Conservation (phyloP, 2,888 invertebrate genomes). For the Chydorus sphaericus region DNA sequence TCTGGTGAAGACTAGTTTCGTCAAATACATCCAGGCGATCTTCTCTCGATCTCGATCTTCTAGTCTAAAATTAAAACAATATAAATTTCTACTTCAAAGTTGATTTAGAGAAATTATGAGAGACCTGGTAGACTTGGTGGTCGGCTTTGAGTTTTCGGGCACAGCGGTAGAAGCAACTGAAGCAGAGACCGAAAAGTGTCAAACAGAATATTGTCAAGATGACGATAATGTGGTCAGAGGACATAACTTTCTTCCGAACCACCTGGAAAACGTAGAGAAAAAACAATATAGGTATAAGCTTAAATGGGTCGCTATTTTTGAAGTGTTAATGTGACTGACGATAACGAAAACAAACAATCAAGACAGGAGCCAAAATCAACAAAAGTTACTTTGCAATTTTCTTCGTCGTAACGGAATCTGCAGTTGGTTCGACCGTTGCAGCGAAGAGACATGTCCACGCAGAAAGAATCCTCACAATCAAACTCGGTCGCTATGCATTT, state of each 20-base stretch:
- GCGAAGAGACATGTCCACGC: conserved; percentile 49
- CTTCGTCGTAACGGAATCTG: conserved; percentile 65
- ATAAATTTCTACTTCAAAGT: background rate
- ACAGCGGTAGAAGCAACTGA: conserved; percentile 77
- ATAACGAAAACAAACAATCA: conserved; percentile 14
- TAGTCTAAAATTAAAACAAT: conserved; percentile 7
- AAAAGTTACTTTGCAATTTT: conserved; percentile 31
- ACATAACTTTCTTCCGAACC: conserved; percentile 20
- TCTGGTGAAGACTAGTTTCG: conserved; percentile 31
- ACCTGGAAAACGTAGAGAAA: conserved; percentile 25
- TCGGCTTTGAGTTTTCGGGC: conserved; percentile 70
- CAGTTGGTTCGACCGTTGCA: conserved; percentile 69
- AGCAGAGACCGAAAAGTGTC: conserved; percentile 73
- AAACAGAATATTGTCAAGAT: conserved; percentile 76
- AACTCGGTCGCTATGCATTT: conserved; percentile 40
- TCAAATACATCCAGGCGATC: conserved; percentile 49
- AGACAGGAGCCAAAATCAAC: background rate
- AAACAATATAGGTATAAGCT: conserved; percentile 13
- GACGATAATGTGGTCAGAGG: conserved; percentile 49
- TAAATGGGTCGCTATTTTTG: background rate
- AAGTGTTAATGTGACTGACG: background rate
- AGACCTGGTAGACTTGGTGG: conserved; percentile 71
- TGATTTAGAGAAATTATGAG: conserved; percentile 20
- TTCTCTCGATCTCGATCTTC: conserved; percentile 48
- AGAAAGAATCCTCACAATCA: conserved; percentile 75